Base-by-base conservation (phyloP, 2,797 vertebrate species). In the Darevskia mixta region DNA sequence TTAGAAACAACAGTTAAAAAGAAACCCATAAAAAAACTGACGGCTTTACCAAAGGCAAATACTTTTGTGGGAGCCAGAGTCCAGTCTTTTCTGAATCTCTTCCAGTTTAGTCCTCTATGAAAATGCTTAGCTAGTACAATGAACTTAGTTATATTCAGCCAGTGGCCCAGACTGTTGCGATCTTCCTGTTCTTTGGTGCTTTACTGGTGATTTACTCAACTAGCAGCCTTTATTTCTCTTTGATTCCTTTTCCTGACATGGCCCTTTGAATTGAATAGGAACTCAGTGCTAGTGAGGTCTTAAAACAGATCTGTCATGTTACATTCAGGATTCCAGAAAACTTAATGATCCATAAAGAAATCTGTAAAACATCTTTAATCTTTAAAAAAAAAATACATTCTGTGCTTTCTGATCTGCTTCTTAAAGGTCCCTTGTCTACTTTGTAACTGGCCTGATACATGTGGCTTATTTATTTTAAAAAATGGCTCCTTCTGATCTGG, bases 231-330 rank as follows among this genome's bases (percentile, higher is more conserved):
- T 88, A 82, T 87, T 84, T 91, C 79, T 79, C 89, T 95, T 95
- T 82, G 43, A 87, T 94, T 96, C 73, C 58, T 94, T 94, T 86
- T 90, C 89, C 89, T 95, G 87, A 86, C 49, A 41, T 90, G 58
- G 38, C 27, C 84, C 84, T 95, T 96, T 95, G 93, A 96, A 95
- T 89, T 92, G 85, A 94, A 95, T 94, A 29, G 94, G 93, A 96
- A 96, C 92, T 94, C 95, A 95, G 95, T 93, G 92, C 86, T 90
- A 94, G 85, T 80, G 94, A 93, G 90, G 87, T 92, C 90, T 96
- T 94, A 85, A 92, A 95, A 91, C 78, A 94, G 93, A 95, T 95
- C 88, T 91, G 91, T 95, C 93, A 92, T 93, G 83, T 43, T 93
- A 88, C 87, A 49, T 93, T 95, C 92, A 92, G 77, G 89, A 93